Evolutionary conservation across 1,140 invertebrate genomes (phyloP).

Genomic region (Trichonephila clavata): DNA sequence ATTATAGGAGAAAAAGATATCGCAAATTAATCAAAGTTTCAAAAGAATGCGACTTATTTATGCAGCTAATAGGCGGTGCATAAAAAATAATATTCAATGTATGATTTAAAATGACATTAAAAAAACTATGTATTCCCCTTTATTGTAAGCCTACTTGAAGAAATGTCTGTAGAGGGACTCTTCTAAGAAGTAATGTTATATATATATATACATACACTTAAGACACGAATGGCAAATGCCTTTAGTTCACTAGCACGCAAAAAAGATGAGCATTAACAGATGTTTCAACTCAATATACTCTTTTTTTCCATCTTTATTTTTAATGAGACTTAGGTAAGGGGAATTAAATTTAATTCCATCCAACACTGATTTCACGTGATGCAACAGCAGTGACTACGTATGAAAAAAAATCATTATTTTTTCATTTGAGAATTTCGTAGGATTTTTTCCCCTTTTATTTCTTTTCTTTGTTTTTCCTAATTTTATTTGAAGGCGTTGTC

Average conservation of each 20-base stretch:
- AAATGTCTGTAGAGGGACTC: conserved; percentile 6
- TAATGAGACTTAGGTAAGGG: conserved; percentile 53
- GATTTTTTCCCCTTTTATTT: background rate
- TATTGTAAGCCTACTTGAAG: background rate
- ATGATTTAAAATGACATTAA: conserved; percentile 5
- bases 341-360: conserved; percentile 63
- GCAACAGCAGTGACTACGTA: conserved; percentile 16
- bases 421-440: conserved; percentile 44
- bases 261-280: conserved; percentile 60
- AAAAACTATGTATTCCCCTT: background rate
- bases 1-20: conserved; percentile 18
- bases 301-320: background rate
- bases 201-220: too few relatives aligned
- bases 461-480: conserved; percentile 47
- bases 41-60: conserved; percentile 29
- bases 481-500: conserved; percentile 62
- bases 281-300: conserved; percentile 45
- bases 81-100: background rate
- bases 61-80: background rate
- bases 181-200: background rate
- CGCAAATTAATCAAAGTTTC: conserved; percentile 35
- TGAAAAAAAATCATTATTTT: conserved; percentile 57
- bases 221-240: conserved; percentile 5
- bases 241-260: conserved; percentile 43
- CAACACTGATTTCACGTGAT: conserved; percentile 27